Evolutionary conservation across 2,797 vertebrate species (phyloP), one percentile per base, ranked within the genome.

Genomic region (Apogon talboti): DNA sequence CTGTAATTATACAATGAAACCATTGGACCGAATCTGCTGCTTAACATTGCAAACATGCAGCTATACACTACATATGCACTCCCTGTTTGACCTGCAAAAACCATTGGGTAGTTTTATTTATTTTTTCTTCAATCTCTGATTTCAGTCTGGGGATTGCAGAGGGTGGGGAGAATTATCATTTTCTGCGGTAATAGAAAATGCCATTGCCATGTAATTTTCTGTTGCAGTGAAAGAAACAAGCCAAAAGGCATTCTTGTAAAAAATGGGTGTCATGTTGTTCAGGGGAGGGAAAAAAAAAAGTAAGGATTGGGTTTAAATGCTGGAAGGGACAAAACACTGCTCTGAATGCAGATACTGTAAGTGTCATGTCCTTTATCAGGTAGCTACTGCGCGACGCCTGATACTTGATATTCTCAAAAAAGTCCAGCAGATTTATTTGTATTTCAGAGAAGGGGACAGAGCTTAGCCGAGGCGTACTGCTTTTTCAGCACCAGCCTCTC

Each of bases 151-250:
- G 16, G n/a, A n/a, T 52, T 30, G 45, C 14, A 16, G 28, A 35
- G 55, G 57, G 59, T 48, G 41, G 4, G 24, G 15, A 40, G 49
- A 30, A 46, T 66, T 73, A 11, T 4, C 11, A 19, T 47, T 16
- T 11, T 47, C 4, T 11, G 10, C 11, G 9, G 16, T 65, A 64
- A 55, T 68, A 53, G 38, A 66, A 74, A 78, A 84, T 41, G 37
- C 54, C 41, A 76, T 58, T 64, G 59, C n/a, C 57, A 38, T 74
- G 35, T 47, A 50, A 73, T 79, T 75, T 77, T 60, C 49, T 54
- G 15, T 66, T 18, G 47, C 51, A 45, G 62, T 43, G 19, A 61
- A 75, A 65, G 47, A 56, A 60, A 57, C 9, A 59, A 62, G 64
- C 64, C 65, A 49, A 37, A 64, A 61, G 40, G 24, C 63, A 33